phyloP scores from a whole-genome alignment of 2,888 invertebrate species.

The Acrobasis consociella region DNA sequence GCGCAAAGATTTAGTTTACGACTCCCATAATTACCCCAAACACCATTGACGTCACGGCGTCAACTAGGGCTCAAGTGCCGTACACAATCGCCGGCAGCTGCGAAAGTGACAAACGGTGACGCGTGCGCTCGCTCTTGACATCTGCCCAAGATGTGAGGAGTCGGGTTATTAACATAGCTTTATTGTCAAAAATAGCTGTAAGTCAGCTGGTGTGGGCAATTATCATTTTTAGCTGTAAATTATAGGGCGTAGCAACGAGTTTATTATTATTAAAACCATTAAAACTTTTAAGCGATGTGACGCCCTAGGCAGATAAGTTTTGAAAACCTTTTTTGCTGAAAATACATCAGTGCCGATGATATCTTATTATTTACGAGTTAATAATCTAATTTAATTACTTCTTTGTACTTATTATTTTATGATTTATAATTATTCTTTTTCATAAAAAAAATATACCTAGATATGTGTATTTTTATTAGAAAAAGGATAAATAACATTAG shows the following conservation, averaged over 20 bases:
- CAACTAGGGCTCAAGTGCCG: not conserved
- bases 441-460: no score
- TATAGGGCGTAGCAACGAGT: not conserved
- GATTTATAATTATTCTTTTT: no score
- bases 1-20: not conserved
- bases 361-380: no score
- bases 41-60: not conserved
- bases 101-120: not conserved
- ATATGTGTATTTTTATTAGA: no score
- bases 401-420: no score
- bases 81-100: slow-evolving; percentile 1
- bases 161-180: not conserved
- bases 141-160: slow-evolving; percentile 12
- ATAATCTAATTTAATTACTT: no score
- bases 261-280: no score
- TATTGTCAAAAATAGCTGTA: slow-evolving; percentile 16
- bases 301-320: no score
- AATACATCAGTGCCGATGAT: no score
- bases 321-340: no score
- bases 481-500: no score
- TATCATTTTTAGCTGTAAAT: not conserved
- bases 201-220: not conserved
- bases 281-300: no score
- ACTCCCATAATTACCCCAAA: not conserved
- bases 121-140: not conserved